A percentile compares a stretch with the other conserved stretches of the same genome.
phyloP scores from a whole-genome alignment of 2,888 invertebrate species.

The Phytoseiulus persimilis region DNA sequence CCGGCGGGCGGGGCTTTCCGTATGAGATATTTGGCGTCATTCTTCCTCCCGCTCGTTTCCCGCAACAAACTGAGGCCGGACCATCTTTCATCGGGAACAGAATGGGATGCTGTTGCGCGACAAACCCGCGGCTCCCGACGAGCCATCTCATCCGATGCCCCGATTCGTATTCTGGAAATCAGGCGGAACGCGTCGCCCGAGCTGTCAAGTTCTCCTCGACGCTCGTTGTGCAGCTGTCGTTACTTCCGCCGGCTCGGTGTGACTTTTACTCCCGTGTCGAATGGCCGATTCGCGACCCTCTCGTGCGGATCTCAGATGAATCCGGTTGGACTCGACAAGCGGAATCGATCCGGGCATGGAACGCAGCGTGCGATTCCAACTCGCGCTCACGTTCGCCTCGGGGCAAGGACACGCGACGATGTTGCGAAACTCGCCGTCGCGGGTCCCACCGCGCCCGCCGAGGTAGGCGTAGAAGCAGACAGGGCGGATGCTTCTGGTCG shows the following conservation, averaged over 20 bases:
- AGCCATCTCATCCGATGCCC: too few species aligned
- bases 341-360: background rate
- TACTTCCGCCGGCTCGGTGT: background rate
- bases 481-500: background rate
- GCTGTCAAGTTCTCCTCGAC: too few species aligned
- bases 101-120: background rate
- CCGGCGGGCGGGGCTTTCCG: background rate
- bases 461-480: background rate
- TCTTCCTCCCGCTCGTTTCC: background rate
- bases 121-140: background rate
- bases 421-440: background rate
- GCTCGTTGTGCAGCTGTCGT: too few species aligned
- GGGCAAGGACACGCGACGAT: background rate
- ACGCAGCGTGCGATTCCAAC: background rate
- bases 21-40: background rate
- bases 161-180: too few species aligned
- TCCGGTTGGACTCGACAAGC: background rate
- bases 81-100: background rate
- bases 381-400: background rate
- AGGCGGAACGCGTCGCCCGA: too few species aligned
- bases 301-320: background rate
- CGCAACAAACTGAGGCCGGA: background rate
- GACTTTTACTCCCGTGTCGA: background rate
- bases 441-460: background rate
- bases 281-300: background rate